Evolutionary conservation across 1,140 invertebrate genomes (phyloP), one percentile per base, ranked within the genome.

Genomic region (Stratiolaelaps scimitus): DNA sequence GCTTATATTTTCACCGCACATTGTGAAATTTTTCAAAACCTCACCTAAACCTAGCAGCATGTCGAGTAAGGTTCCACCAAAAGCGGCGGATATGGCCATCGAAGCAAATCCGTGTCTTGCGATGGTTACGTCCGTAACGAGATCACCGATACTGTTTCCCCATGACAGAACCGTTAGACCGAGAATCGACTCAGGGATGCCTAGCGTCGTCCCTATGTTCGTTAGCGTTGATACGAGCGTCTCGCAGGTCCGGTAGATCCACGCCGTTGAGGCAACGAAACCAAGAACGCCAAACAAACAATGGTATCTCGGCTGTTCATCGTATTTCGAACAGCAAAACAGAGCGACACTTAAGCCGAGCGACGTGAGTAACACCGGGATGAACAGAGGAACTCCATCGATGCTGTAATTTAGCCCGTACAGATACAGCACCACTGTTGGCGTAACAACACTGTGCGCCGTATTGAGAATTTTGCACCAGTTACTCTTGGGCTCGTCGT

Each of bases 71-170:
- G 53, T 45, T 20, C 67, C 67, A 7, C 67, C 67, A 48, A 68
- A 69, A 1, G 40, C 68, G 19, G 68, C 68, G 6, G 64, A 34
- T n/a, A 69, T 19, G 10, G 68, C 68, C 68, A 69, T 69, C 4
- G 68, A 64, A 15, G 68, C 17, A 60, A 44, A 69, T 28, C 68
- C 68, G 45, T 69, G 68, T 29, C 67, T 28, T 1, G 68, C 68
- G 6, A 69, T 17, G n/a, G 68, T 1, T 13, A 65, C 44, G n/a
- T 69, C 67, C 7, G 68, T 65, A 23, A 69, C 20, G 1, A 69
- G 46, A 66, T 69, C 68, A 15, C 68, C 68, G 17, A 69, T 44
- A 43, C 67, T 69, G 53, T 69, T 69, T n/a, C 34, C 43, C 68
- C 67, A 69, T 5, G 43, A 67, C 4, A 69, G 30, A 34, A 69